Conservation (phyloP, 2,113 vertebrate genomes). For the Suricata suricatta region DNA sequence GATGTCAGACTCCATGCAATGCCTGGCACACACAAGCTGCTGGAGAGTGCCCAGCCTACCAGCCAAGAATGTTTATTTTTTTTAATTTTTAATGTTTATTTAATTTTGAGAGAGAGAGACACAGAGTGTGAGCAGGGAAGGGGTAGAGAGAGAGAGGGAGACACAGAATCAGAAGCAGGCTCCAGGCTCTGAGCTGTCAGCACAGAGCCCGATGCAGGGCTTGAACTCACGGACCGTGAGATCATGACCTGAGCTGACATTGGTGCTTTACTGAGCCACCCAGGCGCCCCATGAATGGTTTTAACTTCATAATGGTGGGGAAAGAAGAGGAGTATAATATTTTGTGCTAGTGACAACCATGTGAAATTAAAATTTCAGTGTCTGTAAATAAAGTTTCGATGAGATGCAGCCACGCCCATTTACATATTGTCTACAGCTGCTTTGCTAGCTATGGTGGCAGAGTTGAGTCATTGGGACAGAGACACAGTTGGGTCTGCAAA, state of each 20-base stretch:
- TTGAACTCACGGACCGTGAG: too few relatives aligned
- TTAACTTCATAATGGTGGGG: not conserved
- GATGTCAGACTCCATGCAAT: not conserved
- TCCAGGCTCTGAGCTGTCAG: too few relatives aligned
- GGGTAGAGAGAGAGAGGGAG: too few relatives aligned
- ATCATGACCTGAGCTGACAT: too few relatives aligned
- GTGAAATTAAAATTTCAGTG: not conserved
- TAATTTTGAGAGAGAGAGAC: too few relatives aligned
- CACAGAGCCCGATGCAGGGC: too few relatives aligned
- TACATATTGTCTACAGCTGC: not conserved
- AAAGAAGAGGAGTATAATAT: not conserved
- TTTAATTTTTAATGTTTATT: too few relatives aligned
- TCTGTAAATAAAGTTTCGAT: not conserved
- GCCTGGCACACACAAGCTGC: not conserved
- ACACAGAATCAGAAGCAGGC: too few relatives aligned
- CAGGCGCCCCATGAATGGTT: not conserved
- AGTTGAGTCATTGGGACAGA: not conserved
- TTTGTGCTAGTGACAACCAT: not conserved
- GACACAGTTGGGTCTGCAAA: not conserved
- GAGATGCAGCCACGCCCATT: not conserved
- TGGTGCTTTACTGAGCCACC: too few relatives aligned
- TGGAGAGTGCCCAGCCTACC: not conserved
- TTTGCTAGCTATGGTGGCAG: not conserved
- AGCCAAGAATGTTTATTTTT: not conserved
- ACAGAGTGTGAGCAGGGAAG: too few relatives aligned